Percentiles rank a stretch among this genome's conserved stretches.
Conservation (phyloP, 2,888 invertebrate species). For the Xestia rhomboidea region DNA sequence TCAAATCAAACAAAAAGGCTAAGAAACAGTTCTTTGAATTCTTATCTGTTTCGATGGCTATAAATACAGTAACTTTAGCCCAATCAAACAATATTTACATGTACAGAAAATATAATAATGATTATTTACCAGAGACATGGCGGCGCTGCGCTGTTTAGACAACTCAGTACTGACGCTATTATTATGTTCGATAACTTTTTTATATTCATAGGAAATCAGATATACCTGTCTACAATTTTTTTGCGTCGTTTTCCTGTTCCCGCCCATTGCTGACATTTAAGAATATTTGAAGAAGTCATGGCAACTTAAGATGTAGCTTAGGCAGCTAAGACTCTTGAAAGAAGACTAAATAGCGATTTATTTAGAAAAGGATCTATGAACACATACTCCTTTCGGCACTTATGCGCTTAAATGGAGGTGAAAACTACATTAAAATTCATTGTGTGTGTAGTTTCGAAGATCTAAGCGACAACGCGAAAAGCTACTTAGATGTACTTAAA, state of each 20-base stretch:
- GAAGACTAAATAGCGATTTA: background rate
- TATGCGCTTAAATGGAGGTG: background rate
- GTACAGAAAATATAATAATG: slow-evolving; percentile 7
- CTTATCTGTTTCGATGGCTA: background rate
- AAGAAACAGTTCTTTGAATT: background rate
- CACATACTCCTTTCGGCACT: background rate
- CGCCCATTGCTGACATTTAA: slow-evolving; percentile 9
- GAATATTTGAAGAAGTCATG: background rate
- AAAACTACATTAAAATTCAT: background rate
- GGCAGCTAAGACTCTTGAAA: background rate
- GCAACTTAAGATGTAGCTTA: background rate
- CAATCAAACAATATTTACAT: slow-evolving; percentile 3
- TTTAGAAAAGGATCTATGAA: background rate
- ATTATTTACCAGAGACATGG: slow-evolving; percentile 4
- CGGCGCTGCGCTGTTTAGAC: slow-evolving; percentile 31
- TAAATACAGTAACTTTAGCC: background rate
- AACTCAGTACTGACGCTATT: slow-evolving; percentile 10
- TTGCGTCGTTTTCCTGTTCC: slow-evolving; percentile 17
- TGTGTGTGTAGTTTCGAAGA: background rate
- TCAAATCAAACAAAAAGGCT: slow-evolving; percentile 13
- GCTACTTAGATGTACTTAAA: background rate
- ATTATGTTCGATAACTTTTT: slow-evolving; percentile 1
- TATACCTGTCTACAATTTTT: slow-evolving; percentile 1
- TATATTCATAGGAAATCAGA: slow-evolving; percentile 8
- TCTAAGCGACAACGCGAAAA: background rate